phyloP scores from a whole-genome alignment of 2,888 invertebrate genomes.

The Stenchaetothrips biformis region DNA sequence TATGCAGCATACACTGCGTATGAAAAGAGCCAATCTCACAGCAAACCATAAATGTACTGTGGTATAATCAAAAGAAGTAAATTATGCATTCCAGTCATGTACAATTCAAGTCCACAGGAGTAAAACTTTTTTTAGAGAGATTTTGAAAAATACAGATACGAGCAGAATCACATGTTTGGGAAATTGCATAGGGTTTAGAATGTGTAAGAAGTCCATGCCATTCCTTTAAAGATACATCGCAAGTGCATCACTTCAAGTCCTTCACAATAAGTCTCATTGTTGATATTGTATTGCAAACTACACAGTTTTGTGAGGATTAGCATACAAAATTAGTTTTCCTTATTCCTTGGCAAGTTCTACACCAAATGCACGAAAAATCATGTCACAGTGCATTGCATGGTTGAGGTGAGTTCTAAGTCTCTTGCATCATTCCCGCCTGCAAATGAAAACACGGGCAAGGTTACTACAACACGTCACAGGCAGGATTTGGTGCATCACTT shows the following conservation, averaged over 20 bases:
- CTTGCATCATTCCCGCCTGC: background rate
- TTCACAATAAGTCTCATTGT: too few species aligned
- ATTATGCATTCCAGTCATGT: background rate
- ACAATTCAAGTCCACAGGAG: background rate
- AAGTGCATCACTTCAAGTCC: too few species aligned
- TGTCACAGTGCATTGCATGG: background rate
- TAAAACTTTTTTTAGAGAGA: background rate
- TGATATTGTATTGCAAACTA: too few species aligned
- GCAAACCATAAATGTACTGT: background rate
- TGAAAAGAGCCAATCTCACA: background rate
- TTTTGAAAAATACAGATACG: too few species aligned
- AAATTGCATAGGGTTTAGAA: too few species aligned
- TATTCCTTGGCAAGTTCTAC: background rate
- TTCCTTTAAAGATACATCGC: too few species aligned
- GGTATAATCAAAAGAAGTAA: background rate
- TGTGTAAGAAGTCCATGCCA: too few species aligned
- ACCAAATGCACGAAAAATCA: background rate
- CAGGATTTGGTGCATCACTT: background rate
- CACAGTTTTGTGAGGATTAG: too few species aligned
- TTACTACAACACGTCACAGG: background rate
- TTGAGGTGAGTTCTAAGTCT: background rate
- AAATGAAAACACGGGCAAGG: background rate
- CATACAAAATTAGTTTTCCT: background rate
- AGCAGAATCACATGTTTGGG: too few species aligned
- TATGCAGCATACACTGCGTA: background rate